phyloP scores from a whole-genome alignment of 2,113 vertebrate genomes.

The Siphamia tubifer region DNA sequence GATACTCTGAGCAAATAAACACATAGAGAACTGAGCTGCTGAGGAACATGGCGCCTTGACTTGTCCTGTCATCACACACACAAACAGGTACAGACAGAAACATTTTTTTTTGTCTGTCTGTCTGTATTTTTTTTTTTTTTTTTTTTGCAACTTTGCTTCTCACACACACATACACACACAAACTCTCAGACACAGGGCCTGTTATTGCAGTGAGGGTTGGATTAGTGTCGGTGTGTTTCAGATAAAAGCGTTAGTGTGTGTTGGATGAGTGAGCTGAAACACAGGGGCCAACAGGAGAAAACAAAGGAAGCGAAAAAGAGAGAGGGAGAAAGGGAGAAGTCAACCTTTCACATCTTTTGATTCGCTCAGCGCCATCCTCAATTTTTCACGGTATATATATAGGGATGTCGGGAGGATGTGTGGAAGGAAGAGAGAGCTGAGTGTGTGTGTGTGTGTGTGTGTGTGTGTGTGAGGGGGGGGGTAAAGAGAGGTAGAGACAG shows the following conservation, averaged over 20 bases:
- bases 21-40: background rate
- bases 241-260: constrained; percentile 63
- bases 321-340: constrained; percentile 16
- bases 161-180: constrained; percentile 1
- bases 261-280: constrained; percentile 35
- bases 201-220: constrained; percentile 46
- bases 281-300: constrained; percentile 30
- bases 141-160: background rate
- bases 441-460: no score
- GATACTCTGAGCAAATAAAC: constrained; percentile 30
- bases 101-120: no score
- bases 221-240: constrained; percentile 67
- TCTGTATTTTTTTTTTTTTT: no score
- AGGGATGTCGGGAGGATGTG: constrained; percentile 46
- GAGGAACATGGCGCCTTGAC: background rate
- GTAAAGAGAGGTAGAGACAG: constrained; percentile 45
- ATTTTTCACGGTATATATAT: constrained; percentile 62
- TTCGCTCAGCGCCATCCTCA: constrained; percentile 45
- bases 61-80: background rate
- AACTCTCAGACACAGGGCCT: constrained; percentile 20
- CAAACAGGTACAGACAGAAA: background rate
- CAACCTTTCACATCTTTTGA: constrained; percentile 63
- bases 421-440: background rate
- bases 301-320: constrained; percentile 27
- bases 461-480: background rate